Base-by-base conservation (phyloP, 2,113 vertebrate species). In the Corythoichthys intestinalis region DNA sequence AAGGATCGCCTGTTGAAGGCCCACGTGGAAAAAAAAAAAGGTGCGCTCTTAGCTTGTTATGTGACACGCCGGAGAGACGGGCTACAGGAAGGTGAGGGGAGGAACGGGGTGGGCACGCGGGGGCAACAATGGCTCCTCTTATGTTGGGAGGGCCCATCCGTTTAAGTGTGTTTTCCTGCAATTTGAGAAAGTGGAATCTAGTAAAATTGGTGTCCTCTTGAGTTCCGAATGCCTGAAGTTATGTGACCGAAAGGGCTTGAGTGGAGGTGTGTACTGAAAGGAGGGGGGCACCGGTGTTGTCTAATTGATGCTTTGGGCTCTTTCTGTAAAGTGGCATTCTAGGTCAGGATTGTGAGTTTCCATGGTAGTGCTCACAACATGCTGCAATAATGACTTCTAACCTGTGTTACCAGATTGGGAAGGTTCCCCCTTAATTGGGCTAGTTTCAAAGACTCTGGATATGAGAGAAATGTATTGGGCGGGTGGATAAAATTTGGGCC, bases 261-360 rank as follows among this genome's bases (percentile, higher is more conserved):
- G 54, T 17, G 60, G 48, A 57, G 71, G 50, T 17, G 63, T 15
- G 61, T 67, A 61, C 60, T 76, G 62, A 9, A 12, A 20, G 58
- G 63, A 70, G 52, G 34, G 11, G 17, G 53, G 4, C 84, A 13
- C 11, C 34, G 54, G 56, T 58, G 56, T 34, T 56, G 20, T 56
- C 88, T 90, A 91, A 90, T 87, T 90, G 88, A 89, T 86, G 80
- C 83, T 91, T 92, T 88, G 80, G 85, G 85, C 41, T 78, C 85
- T 83, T 82, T 61, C 73, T 79, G 57, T 79, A 76, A 73, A 65
- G 83, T 76, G 80, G 86, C 88, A 85, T 90, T 89, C 90, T 87
- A 90, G 93, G 92, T 93, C 94, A 95, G 91, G 54, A 93, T 93
- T 91, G 92, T 81, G 91, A 92, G 91, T 92, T 80, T 91, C 94